Evolutionary conservation across 2,888 invertebrate genomes (phyloP), one percentile per base, ranked within the genome.

Genomic region (Volucella bombylans): DNA sequence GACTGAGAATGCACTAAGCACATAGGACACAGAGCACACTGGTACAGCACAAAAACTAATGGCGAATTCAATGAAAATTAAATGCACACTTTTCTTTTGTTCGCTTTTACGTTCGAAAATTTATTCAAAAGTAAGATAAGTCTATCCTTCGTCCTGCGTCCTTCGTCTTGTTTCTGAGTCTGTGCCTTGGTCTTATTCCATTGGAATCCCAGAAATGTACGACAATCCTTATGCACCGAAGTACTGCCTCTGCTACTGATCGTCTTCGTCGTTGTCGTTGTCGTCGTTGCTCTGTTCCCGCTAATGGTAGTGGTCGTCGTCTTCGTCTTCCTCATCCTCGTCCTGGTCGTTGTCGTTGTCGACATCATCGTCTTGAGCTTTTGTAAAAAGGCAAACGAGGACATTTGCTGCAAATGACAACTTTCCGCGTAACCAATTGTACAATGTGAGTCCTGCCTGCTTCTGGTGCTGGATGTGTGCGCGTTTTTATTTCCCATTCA

Each of bases 81-180:
- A 85, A 85, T 85, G 85, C 85, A 81, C 85, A 85, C 80, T 77
- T 72, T 79, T 85, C 85, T 85, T 85, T 85, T 85, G 85, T 85
- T 85, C 81, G 85, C 81, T 69, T 77, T 81, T 85, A 85, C 81
- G 81, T 64, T 77, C 64, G 43, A 61, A 85, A 85, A 85, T 85
- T 85, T 85, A 85, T 85, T 85, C 85, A 85, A 85, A 85, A 85
- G 76, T 85, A 81, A 85, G 85, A 85, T 85, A 85, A 85, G 85
- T 80, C 72, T 72, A 45, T 15, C 57, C 38, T 23, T 38, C 43
- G 31, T 47, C 57, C 12, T 11, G 43, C 47, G 54, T 15, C 38
- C 11, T 52, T 43, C 39, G 11, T 45, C 12, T 54, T 47, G 52
- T 52, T 12, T n/a, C 43, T 18, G 18, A 23, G 18, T 23, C 31